phyloP scores from a whole-genome alignment of 2,113 vertebrate species.

The Atherinomorus stipes region DNA sequence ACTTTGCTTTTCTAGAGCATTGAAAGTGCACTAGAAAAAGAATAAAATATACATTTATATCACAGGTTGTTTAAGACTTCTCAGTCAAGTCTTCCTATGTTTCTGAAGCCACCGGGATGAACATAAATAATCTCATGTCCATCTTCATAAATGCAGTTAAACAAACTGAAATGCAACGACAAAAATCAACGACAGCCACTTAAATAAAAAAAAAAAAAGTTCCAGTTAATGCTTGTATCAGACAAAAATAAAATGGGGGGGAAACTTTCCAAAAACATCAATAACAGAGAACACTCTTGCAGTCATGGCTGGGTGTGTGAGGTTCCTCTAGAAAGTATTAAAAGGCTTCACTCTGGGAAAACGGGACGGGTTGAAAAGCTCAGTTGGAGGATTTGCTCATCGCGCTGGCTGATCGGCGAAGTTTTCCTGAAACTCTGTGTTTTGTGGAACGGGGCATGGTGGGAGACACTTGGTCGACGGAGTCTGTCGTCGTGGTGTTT shows the following conservation, averaged over 20 bases:
- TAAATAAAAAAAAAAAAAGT: slow-evolving; percentile 68
- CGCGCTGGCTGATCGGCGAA: slow-evolving; percentile 79
- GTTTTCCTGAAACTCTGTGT: slow-evolving; percentile 82
- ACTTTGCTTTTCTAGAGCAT: slow-evolving; percentile 48
- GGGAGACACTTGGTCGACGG: slow-evolving; percentile 79
- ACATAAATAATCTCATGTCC: slow-evolving; percentile 58
- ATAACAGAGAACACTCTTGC: slow-evolving; percentile 35
- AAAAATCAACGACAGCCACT: slow-evolving; percentile 54
- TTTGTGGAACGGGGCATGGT: slow-evolving; percentile 78
- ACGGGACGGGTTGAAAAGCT: slow-evolving; percentile 40
- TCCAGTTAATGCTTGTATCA: slow-evolving; percentile 67
- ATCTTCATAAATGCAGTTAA: slow-evolving; percentile 36
- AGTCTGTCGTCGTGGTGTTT: slow-evolving; percentile 46
- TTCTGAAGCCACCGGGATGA: slow-evolving; percentile 39
- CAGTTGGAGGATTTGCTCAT: slow-evolving; percentile 85
- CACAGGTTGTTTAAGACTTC: slow-evolving; percentile 39
- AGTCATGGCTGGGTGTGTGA: slow-evolving; percentile 63
- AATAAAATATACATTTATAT: slow-evolving; percentile 35
- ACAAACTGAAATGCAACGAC: slow-evolving; percentile 65
- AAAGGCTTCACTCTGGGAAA: slow-evolving; percentile 54
- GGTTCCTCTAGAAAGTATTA: slow-evolving; percentile 54
- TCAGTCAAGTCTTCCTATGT: slow-evolving; percentile 48
- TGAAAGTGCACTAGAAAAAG: slow-evolving; percentile 11
- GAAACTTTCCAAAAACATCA: background rate
- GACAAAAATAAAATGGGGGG: slow-evolving; percentile 34